A percentile compares a stretch with the other conserved stretches of the same genome.
Conservation (phyloP, 2,888 invertebrate species). For the Bruchidius siliquastri region DNA sequence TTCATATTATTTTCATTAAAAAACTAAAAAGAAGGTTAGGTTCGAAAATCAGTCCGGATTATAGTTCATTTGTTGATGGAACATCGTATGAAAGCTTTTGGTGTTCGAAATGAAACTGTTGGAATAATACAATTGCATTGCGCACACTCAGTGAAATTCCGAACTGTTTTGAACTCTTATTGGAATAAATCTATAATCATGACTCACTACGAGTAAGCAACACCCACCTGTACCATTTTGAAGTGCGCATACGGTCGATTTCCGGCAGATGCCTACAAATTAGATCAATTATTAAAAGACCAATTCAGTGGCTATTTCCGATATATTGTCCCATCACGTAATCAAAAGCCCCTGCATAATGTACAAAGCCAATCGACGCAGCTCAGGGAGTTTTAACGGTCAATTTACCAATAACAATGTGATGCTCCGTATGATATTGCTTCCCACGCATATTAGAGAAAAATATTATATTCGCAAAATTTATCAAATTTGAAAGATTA, state of each 20-base stretch:
- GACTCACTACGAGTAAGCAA: background rate
- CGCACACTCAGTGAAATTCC: too few relatives aligned
- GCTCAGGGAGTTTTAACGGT: background rate
- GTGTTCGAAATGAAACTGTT: too few relatives aligned
- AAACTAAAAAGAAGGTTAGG: too few relatives aligned
- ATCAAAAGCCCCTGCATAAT: background rate
- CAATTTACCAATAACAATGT: background rate
- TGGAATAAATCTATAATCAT: too few relatives aligned
- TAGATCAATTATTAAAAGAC: background rate
- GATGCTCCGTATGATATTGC: background rate
- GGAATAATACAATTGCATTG: too few relatives aligned
- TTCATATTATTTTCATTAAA: too few relatives aligned
- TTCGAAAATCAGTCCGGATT: too few relatives aligned
- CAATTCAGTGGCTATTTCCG: background rate
- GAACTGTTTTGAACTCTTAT: too few relatives aligned
- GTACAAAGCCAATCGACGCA: background rate
- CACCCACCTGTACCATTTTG: background rate
- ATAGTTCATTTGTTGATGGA: too few relatives aligned
- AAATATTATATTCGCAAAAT: too few relatives aligned
- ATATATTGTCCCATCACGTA: background rate
- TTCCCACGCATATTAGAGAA: background rate
- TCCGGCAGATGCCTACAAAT: background rate
- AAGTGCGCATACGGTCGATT: background rate
- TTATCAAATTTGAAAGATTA: too few relatives aligned
- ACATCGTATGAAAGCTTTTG: too few relatives aligned